Evolutionary conservation across 2,113 vertebrate genomes (phyloP).

Genomic region (Dasyornis broadbenti): DNA sequence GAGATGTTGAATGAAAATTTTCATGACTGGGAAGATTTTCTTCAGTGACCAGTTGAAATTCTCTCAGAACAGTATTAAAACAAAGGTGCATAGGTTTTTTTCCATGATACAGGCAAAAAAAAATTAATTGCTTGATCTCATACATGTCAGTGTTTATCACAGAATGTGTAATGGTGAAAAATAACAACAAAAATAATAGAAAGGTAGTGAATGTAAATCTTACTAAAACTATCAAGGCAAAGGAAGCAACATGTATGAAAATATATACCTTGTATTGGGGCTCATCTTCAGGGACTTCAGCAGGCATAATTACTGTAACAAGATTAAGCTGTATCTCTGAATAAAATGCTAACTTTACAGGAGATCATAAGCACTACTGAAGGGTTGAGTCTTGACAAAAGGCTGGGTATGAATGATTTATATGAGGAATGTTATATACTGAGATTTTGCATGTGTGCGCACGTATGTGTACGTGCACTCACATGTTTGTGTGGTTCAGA

Average conservation of each 20-base stretch:
- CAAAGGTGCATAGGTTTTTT: not conserved
- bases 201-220: not conserved
- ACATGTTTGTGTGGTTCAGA: not conserved
- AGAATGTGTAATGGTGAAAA: not conserved
- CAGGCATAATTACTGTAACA: not conserved
- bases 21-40: not conserved
- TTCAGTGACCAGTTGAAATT: not conserved
- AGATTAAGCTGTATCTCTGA: not conserved
- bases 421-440: not conserved
- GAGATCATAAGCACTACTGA: not conserved
- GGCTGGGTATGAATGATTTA: not conserved
- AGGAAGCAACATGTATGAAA: not conserved
- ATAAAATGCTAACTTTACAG: not conserved
- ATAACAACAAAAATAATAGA: not conserved
- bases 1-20: not conserved
- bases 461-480: fast-evolving
- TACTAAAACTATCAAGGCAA: not conserved
- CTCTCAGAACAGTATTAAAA: not conserved
- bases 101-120: not conserved
- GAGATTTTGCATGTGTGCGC: not conserved
- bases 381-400: not conserved
- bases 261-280: not conserved
- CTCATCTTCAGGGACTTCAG: not conserved
- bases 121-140: not conserved
- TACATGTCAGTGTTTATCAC: not conserved